These are phyloP conservation scores for Catocala fraxini DNA, from an alignment of 2,888 invertebrate species.

Conservation along the genomic window DNA sequence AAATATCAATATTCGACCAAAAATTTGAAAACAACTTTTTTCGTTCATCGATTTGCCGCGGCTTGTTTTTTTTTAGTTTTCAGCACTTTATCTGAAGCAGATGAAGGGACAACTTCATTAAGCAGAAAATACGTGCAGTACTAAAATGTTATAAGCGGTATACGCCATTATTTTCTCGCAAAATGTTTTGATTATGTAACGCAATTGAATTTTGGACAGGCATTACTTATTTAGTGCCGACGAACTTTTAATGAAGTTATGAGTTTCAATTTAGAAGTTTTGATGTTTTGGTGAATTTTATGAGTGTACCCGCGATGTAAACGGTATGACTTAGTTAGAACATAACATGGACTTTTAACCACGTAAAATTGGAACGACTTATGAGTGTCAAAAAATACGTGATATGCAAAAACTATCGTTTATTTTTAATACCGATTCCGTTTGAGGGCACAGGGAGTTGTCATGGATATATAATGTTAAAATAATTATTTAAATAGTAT, in stretches of 20 bases:
- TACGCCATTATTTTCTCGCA: constrained; percentile 23
- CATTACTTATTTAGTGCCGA: constrained; percentile 37
- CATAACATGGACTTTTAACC: no score
- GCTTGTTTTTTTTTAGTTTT: not conserved
- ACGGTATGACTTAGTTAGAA: no score
- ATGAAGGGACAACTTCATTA: constrained; percentile 30
- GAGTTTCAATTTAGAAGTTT: constrained; percentile 32
- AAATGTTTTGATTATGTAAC: constrained; percentile 44
- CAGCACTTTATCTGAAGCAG: not conserved
- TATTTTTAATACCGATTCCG: no score
- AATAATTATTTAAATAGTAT: no score
- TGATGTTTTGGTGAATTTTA: constrained; percentile 8
- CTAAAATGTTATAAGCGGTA: constrained; percentile 24
- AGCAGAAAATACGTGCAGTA: constrained; percentile 30
- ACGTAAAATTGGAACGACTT: no score
- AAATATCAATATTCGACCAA: not conserved
- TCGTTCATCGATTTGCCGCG: not conserved
- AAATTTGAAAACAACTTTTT: constrained; percentile 11
- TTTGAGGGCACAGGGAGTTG: no score
- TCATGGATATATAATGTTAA: no score
- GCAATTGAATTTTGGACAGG: constrained; percentile 43
- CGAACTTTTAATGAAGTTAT: constrained; percentile 51
- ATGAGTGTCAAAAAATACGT: no score
- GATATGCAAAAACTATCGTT: no score
- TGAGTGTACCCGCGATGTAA: not conserved